Base-by-base conservation (phyloP, 2,888 invertebrate species). In the Hemistola chrysoprasaria region DNA sequence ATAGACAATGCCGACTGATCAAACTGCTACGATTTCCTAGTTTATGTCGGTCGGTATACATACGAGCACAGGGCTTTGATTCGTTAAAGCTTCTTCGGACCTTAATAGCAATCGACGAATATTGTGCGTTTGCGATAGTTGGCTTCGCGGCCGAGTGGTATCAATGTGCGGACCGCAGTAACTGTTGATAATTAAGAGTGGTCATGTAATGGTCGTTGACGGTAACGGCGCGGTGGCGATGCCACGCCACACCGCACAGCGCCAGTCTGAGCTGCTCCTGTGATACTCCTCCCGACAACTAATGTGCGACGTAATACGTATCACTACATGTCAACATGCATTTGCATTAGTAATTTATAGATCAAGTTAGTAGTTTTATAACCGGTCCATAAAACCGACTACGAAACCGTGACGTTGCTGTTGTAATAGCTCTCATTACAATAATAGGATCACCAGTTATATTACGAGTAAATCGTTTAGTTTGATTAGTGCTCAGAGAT, bases 121-220 rank as follows among this genome's bases (percentile, higher is more conserved):
- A n/a, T n/a, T n/a, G n/a, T n/a, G n/a, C n/a, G n/a, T n/a, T 5
- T 59, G 56, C 44, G 54, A 63, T 56, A 60, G 67, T 63, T 51
- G 44, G 58, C 59, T 65, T 61, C 52, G 57, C 60, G 56, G 68
- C 47, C 61, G 60, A 71, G 56, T 64, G 68, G 59, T 66, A 67
- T 60, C 64, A 61, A 56, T 59, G 16, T 16, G 70, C 62, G 62
- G 72, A 71, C 56, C 62, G 60, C 65, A 59, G 65, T 84, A 87
- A 86, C 87, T 85, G 87, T 87, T 82, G 76, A 78, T 86, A 85
- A 86, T 87, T 85, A 87, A 82, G 76, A 78, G 76, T 73, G 71
- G 78, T 78, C 72, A 71, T 67, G 65, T 78, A 78, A 80, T 83
- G 67, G 72, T 59, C 65, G 67, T 58, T 65, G 78, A 78, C 73